Conservation (phyloP, 2,797 vertebrate genomes). For the Hemibagrus guttatus region DNA sequence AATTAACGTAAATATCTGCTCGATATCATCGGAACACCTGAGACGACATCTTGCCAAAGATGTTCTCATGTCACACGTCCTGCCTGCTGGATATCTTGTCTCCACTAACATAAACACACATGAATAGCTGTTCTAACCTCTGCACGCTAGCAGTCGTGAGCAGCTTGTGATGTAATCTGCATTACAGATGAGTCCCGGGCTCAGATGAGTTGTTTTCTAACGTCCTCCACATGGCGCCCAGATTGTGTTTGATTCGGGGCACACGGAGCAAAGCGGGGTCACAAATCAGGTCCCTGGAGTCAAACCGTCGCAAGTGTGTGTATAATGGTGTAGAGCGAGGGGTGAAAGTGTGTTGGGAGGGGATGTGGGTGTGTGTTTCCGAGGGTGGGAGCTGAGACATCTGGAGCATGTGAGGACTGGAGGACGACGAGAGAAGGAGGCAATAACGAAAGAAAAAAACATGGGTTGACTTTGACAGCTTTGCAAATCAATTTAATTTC, state of each 20-base stretch:
- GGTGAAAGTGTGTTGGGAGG: background rate
- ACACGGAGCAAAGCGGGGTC: constrained; percentile 41
- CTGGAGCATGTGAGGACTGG: constrained; percentile 29
- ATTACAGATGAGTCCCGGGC: constrained; percentile 42
- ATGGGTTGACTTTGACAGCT: background rate
- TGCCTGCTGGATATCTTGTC: background rate
- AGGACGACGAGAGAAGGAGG: background rate
- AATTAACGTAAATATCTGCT: background rate
- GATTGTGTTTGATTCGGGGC: constrained; percentile 41
- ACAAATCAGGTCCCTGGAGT: constrained; percentile 40
- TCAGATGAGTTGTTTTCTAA: constrained; percentile 24
- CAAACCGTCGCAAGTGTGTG: constrained; percentile 25
- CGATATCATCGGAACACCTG: background rate
- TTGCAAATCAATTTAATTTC: background rate
- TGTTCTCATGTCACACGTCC: background rate
- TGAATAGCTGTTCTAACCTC: constrained; percentile 28
- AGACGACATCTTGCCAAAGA: background rate
- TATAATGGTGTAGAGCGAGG: constrained; percentile 18
- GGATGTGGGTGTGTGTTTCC: constrained; percentile 14
- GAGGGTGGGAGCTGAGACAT: constrained; percentile 48
- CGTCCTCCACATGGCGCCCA: constrained; percentile 45
- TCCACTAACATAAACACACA: background rate
- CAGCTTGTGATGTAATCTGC: constrained; percentile 50
- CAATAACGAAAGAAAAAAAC: background rate
- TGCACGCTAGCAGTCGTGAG: constrained; percentile 16